phyloP scores from a whole-genome alignment of 2,888 invertebrate genomes.

The Dinocampus coccinellae region DNA sequence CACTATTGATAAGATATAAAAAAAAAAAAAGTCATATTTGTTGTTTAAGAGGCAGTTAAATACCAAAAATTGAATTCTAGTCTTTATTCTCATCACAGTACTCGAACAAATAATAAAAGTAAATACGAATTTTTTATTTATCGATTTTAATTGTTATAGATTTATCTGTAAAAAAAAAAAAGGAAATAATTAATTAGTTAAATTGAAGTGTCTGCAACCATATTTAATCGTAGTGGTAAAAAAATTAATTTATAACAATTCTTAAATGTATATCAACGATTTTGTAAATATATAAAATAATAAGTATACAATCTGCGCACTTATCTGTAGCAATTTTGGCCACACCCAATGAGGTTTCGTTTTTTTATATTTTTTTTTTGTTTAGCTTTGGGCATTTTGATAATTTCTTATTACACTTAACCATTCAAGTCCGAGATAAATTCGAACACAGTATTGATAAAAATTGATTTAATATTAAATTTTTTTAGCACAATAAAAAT shows the following conservation, averaged over 20 bases:
- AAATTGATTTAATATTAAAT: not conserved
- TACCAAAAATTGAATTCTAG: constrained; percentile 33
- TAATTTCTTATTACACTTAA: constrained; percentile 2
- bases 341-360: constrained; percentile 1
- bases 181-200: constrained; percentile 14
- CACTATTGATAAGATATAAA: too few species aligned
- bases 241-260: not conserved
- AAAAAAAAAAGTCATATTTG: constrained; percentile 7
- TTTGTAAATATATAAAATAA: not conserved
- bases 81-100: constrained; percentile 47
- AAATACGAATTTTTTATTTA: not conserved
- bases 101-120: constrained; percentile 18
- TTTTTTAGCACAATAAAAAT: not conserved
- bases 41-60: constrained; percentile 21
- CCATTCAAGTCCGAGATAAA: constrained; percentile 28
- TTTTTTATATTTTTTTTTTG: not conserved
- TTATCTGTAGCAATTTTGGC: constrained; percentile 7
- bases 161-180: not conserved
- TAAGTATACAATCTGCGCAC: constrained; percentile 9
- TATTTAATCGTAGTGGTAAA: not conserved
- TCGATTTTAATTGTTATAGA: not conserved
- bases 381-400: constrained; percentile 1
- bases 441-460: not conserved
- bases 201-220: constrained; percentile 32
- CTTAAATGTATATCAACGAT: not conserved